Evolutionary conservation across 2,113 vertebrate genomes (phyloP), one percentile per base, ranked within the genome.

Genomic region (Lethenteron camtschaticum): DNA sequence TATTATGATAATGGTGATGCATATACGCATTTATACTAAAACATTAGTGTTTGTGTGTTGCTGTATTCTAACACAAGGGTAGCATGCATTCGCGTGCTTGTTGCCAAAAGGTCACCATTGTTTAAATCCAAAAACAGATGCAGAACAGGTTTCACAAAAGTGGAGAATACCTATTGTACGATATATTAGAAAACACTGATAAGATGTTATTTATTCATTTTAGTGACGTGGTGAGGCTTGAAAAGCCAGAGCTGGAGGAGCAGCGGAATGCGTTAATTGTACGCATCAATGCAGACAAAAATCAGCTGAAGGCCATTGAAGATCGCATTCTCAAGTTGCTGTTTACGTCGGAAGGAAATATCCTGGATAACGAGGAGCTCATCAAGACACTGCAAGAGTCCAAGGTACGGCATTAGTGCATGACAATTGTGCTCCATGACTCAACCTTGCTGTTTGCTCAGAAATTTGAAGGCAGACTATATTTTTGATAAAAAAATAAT

Each of bases 351-450:
- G 75, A 85, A 74, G 83, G 82, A 68, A 88, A 85, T 73, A 81
- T 83, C 68, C 76, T 89, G 16, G 83, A 85, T 77, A 86, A 86
- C 10, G 78, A 86, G 76, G 82, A 87, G 74, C 79, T 87, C 10
- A 81, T 84, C 71, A 79, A 80, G 55, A 82, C 82, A 11, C 79
- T 89, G 3, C 83, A 87, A 70, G 81, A 85, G 68, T 86, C 81
- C 73, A 88, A 86, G 81, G 83, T 79, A 75, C 5, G 6, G 41
- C 41, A 41, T 41, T 41, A 5, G 41, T 41, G 41, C 41, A 41
- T 41, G 41, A 41, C 6, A 41, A 41, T 41, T 41, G 41, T 41
- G 41, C 41, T 41, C 41, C 6, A 41, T 41, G 41, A 41, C 41
- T 41, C 5, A 41, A 41, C 41, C 41, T 41, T 41, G 41, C 41